These are phyloP conservation scores for Drosophila tropicalis DNA, from an alignment of 1,140 invertebrate species.

Conservation along the genomic window DNA sequence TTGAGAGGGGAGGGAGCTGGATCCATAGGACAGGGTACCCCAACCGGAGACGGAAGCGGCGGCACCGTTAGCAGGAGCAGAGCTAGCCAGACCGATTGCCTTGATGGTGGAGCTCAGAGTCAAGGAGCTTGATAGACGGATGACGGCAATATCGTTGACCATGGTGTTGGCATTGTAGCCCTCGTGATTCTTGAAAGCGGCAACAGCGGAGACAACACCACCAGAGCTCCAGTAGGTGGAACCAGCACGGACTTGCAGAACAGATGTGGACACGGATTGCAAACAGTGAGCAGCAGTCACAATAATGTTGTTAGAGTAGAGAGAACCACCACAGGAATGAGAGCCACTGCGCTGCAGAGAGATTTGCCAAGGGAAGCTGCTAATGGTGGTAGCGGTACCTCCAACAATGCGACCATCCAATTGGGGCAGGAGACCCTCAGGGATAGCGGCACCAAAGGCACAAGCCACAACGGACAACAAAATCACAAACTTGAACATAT, in stretches of 20 bases:
- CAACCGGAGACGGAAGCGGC: slow-evolving; percentile 83
- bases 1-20: slow-evolving; percentile 42
- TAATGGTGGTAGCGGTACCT: slow-evolving; percentile 83
- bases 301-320: slow-evolving; percentile 84
- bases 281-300: slow-evolving; percentile 87
- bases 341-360: slow-evolving; percentile 83
- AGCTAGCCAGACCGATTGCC: slow-evolving; percentile 67
- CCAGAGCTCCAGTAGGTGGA: slow-evolving; percentile 66
- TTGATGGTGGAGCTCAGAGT: slow-evolving; percentile 72
- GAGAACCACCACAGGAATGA: slow-evolving; percentile 85
- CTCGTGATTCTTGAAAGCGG: slow-evolving; percentile 59
- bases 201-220: slow-evolving; percentile 41
- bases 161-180: slow-evolving; percentile 70
- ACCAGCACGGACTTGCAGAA: slow-evolving; percentile 64
- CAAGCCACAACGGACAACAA: slow-evolving; percentile 70
- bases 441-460: slow-evolving; percentile 62
- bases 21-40: slow-evolving; percentile 64
- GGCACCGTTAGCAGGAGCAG: slow-evolving; percentile 58
- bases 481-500: slow-evolving; percentile 78
- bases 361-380: slow-evolving; percentile 85
- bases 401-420: slow-evolving; percentile 84
- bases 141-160: slow-evolving; percentile 84
- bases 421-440: slow-evolving; percentile 71
- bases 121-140: slow-evolving; percentile 78
- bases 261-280: slow-evolving; percentile 62